phyloP scores from a whole-genome alignment of 1,140 invertebrate genomes.

The Orchesella cincta region DNA sequence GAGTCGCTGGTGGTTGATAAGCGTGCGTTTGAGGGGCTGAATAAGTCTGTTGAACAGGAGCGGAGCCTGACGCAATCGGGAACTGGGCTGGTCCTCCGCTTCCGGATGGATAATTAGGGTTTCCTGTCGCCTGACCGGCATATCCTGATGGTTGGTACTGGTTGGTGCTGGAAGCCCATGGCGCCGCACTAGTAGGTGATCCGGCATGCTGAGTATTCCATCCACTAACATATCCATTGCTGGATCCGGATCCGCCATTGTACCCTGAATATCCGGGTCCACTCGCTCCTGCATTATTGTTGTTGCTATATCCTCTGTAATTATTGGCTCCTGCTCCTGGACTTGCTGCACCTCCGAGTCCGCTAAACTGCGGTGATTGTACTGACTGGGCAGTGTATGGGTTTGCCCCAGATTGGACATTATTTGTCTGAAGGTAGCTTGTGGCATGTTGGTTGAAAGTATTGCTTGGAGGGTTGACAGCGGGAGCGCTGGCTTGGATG shows the following conservation, averaged over 20 bases:
- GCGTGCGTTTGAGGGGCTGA: constrained; percentile 29
- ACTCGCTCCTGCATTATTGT: neutral
- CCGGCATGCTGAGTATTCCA: constrained; percentile 39
- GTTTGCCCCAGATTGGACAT: constrained; percentile 41
- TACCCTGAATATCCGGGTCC: constrained; percentile 8
- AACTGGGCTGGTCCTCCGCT: constrained; percentile 10
- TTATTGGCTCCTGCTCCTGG: neutral
- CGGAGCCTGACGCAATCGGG: constrained; percentile 18
- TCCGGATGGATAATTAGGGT: constrained; percentile 45
- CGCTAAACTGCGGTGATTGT: constrained; percentile 19
- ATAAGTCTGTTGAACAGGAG: constrained; percentile 31
- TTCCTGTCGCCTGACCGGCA: constrained; percentile 46
- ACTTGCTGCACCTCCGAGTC: neutral
- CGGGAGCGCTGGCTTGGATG: constrained; percentile 43
- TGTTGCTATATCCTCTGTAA: neutral
- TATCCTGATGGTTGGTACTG: neutral
- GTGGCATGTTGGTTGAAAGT: constrained; percentile 42
- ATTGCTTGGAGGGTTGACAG: constrained; percentile 46
- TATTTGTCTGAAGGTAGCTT: constrained; percentile 35
- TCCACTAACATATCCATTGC: constrained; percentile 41
- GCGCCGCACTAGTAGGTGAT: constrained; percentile 27
- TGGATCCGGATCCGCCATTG: constrained; percentile 32
- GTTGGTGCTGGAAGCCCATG: neutral
- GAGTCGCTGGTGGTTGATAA: constrained; percentile 32
- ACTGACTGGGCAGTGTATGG: constrained; percentile 26